Evolutionary conservation across 2,888 invertebrate genomes (phyloP).

Genomic region (Tipula helvola): DNA sequence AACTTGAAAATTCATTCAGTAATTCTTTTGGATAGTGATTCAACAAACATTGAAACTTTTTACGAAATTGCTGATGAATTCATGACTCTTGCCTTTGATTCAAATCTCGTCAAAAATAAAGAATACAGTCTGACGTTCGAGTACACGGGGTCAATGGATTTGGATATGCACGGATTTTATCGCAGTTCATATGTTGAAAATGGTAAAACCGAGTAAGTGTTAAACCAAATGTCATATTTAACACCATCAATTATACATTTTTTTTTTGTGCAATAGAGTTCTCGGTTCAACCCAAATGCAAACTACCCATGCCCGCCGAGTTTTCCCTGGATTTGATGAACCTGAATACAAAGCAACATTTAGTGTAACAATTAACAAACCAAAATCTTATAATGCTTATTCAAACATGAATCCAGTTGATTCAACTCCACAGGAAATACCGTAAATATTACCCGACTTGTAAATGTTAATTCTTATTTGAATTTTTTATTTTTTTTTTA

Average conservation of each 20-base stretch:
- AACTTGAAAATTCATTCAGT: conserved; percentile 25
- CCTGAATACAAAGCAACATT: conserved; percentile 58
- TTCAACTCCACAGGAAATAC: neutral
- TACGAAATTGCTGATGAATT: neutral
- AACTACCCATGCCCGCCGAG: conserved; percentile 51
- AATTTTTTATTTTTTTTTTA: no score
- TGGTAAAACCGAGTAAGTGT: conserved; percentile 16
- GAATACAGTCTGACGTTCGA: conserved; percentile 37
- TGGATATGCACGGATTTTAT: conserved; percentile 41
- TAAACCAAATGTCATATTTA: conserved; percentile 14
- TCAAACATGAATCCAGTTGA: neutral
- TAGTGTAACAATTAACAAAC: conserved; percentile 31
- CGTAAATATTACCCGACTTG: neutral
- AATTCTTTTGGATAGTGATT: neutral
- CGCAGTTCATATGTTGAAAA: conserved; percentile 33
- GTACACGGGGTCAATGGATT: conserved; percentile 40
- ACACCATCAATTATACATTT: neutral
- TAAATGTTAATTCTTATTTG: neutral
- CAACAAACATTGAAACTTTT: neutral
- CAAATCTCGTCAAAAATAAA: conserved; percentile 24
- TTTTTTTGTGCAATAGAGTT: conserved; percentile 31
- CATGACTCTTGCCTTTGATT: conserved; percentile 18
- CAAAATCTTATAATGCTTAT: neutral
- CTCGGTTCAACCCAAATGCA: conserved; percentile 59
- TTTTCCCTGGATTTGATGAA: conserved; percentile 71